phyloP scores from a whole-genome alignment of 2,888 invertebrate genomes.

The Apodemia zela region DNA sequence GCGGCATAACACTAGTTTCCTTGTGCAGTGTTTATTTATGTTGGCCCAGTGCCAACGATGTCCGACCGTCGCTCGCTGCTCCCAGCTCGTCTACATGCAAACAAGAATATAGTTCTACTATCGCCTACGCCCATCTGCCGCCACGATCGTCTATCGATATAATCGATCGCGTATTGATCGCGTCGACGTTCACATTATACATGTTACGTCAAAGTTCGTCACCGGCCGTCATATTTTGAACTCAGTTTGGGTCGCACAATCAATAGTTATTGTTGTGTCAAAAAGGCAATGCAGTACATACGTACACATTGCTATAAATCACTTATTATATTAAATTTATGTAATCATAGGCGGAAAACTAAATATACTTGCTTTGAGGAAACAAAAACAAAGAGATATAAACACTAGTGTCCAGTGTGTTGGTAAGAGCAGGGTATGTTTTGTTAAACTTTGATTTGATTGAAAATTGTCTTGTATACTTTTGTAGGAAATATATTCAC shows the following conservation, averaged over 20 bases:
- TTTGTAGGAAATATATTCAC: not conserved
- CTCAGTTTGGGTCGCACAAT: constrained; percentile 48
- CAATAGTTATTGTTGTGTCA: constrained; percentile 54
- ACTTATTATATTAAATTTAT: not conserved
- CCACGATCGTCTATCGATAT: constrained; percentile 52
- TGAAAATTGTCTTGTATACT: not conserved
- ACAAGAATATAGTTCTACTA: constrained; percentile 54
- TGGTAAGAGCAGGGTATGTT: not conserved
- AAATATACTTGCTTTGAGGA: not conserved
- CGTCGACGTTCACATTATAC: constrained; percentile 43
- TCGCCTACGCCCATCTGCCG: constrained; percentile 58
- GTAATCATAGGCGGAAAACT: constrained; percentile 13
- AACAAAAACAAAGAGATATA: not conserved
- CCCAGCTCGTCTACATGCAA: constrained; percentile 59
- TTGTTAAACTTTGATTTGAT: not conserved
- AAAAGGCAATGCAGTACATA: constrained; percentile 42
- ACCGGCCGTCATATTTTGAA: constrained; percentile 57
- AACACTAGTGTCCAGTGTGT: not conserved
- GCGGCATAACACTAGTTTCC: constrained; percentile 80
- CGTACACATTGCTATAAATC: constrained; percentile 14
- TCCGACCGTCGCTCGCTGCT: constrained; percentile 62
- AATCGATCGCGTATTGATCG: constrained; percentile 58
- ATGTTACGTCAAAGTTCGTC: constrained; percentile 63
- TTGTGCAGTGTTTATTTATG: constrained; percentile 79
- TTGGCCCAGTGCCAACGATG: constrained; percentile 72